Base-by-base conservation (phyloP, 2,888 invertebrate genomes). In the Mayetiola destructor region DNA sequence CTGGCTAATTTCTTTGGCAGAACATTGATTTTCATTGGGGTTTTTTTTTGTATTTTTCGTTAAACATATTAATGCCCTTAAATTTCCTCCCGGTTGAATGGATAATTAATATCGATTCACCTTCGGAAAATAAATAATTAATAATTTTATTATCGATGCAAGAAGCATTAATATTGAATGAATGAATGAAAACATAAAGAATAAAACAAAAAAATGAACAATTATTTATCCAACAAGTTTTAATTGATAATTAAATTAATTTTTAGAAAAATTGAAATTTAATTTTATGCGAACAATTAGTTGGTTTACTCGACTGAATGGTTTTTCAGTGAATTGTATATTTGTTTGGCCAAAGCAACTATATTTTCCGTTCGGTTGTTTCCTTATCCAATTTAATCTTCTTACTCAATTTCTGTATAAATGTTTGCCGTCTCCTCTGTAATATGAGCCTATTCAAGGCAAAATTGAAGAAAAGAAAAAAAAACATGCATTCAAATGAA, bases 171-270 rank as follows among this genome's bases (percentile, higher is more conserved):
- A 27, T n/a, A n/a, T n/a, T n/a, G n/a, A n/a, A n/a, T n/a, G n/a
- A n/a, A n/a, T n/a, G n/a, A n/a, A n/a, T n/a, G n/a, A n/a, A n/a
- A n/a, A n/a, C n/a, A n/a, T n/a, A n/a, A n/a, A n/a, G n/a, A n/a
- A n/a, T n/a, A n/a, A n/a, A n/a, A n/a, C n/a, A n/a, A n/a, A n/a
- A n/a, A n/a, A n/a, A n/a, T n/a, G n/a, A n/a, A n/a, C n/a, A n/a
- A n/a, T n/a, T n/a, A n/a, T n/a, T 48, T 48, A 48, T 48, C 48
- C 48, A 48, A 48, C 48, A 27, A 48, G n/a, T 48, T 48, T 48
- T 27, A 48, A 48, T 48, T 48, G 40, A 40, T 40, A 40, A 40
- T 40, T 40, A 21, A 40, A 40, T 48, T 48, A 48, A 27, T 48
- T 48, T 48, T 27, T 10, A 42, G 16, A 48, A 48, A 48, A 48